phyloP scores from a whole-genome alignment of 2,888 invertebrate species.

The Apodemia zela region DNA sequence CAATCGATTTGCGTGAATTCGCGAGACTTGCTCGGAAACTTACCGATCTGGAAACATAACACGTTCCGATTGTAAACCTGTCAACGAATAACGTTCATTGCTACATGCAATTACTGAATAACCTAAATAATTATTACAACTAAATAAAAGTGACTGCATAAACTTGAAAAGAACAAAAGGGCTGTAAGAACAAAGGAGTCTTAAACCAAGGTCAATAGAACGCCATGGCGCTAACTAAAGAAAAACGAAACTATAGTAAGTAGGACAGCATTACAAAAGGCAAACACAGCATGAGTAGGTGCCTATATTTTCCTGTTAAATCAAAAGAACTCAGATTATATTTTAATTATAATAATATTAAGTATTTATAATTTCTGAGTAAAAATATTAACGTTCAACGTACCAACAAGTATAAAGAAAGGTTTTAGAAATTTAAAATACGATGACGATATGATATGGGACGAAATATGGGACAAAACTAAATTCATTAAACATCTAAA shows the following conservation, averaged over 20 bases:
- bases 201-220: slow-evolving; percentile 12
- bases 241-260: slow-evolving; percentile 2
- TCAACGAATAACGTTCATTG: slow-evolving; percentile 3
- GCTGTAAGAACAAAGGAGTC: background rate
- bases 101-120: background rate
- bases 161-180: slow-evolving; percentile 11
- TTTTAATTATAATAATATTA: background rate
- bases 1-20: slow-evolving; percentile 64
- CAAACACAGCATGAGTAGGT: background rate
- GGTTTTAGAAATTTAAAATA: too few relatives aligned
- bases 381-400: too few relatives aligned
- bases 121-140: background rate
- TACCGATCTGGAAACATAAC: slow-evolving; percentile 29
- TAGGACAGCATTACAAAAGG: background rate
- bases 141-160: slow-evolving; percentile 8
- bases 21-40: slow-evolving; percentile 33
- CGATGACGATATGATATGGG: too few relatives aligned
- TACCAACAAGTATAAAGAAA: too few relatives aligned
- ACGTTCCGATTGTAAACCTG: slow-evolving; percentile 22
- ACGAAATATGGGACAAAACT: too few relatives aligned
- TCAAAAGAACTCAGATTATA: background rate
- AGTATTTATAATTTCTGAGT: too few relatives aligned
- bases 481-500: too few relatives aligned
- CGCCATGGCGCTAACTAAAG: background rate
- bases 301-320: background rate